A percentile compares a stretch with the other conserved stretches of the same genome.
phyloP scores from a whole-genome alignment of 1,140 invertebrate species.

The Pseudobourletiella spinata region DNA sequence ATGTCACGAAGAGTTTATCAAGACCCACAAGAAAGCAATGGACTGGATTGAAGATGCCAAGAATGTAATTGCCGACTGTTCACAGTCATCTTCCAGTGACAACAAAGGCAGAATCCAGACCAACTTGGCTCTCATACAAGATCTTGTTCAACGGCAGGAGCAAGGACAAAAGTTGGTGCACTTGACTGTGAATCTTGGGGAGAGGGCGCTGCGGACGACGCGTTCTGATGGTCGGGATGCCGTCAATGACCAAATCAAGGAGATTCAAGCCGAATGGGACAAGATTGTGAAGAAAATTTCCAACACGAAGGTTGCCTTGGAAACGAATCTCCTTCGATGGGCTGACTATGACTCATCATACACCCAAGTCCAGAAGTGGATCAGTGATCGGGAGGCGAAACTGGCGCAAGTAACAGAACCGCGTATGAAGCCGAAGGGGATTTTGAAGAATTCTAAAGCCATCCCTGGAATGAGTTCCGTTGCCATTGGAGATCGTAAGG shows the following conservation, averaged over 20 bases:
- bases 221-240: conserved; percentile 78
- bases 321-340: conserved; percentile 86
- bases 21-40: conserved; percentile 66
- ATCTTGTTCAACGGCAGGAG: conserved; percentile 71
- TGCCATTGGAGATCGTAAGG: conserved; percentile 73
- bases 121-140: conserved; percentile 65
- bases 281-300: conserved; percentile 82
- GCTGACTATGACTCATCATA: conserved; percentile 90
- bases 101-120: conserved; percentile 74
- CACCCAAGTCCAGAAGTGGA: conserved; percentile 85
- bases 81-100: conserved; percentile 56
- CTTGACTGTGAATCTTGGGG: conserved; percentile 79
- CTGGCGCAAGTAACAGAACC: conserved; percentile 85
- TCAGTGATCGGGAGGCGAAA: conserved; percentile 86
- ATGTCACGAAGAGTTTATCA: conserved; percentile 75
- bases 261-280: conserved; percentile 88
- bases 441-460: conserved; percentile 37
- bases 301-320: conserved; percentile 81
- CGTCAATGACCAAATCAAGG: conserved; percentile 78
- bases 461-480: conserved; percentile 62
- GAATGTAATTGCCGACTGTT: conserved; percentile 65
- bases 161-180: conserved; percentile 85
- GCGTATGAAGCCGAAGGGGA: conserved; percentile 45
- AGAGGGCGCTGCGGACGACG: conserved; percentile 80
- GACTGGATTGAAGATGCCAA: conserved; percentile 82